Percentiles rank a stretch among this genome's conserved stretches.
Conservation (phyloP, 2,797 vertebrate genomes). For the Spinus olivaceus region DNA sequence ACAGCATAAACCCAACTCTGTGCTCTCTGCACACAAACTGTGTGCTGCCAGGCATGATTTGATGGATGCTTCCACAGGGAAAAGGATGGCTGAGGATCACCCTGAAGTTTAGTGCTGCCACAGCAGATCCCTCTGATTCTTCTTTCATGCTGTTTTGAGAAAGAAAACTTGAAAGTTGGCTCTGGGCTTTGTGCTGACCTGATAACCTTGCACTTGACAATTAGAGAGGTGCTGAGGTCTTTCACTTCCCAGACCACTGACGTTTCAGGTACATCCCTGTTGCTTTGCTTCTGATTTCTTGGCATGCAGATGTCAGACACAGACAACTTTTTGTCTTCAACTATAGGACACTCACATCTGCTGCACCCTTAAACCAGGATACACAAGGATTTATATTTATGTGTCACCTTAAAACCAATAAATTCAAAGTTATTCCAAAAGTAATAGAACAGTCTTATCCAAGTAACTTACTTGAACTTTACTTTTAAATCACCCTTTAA, state of each 20-base stretch:
- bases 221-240: neutral
- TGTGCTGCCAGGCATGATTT: neutral
- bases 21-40: neutral
- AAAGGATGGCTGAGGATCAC: neutral
- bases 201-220: neutral
- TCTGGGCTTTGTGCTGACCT: neutral
- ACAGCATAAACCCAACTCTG: neutral
- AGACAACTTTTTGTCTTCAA: neutral
- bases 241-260: neutral
- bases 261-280: neutral
- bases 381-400: neutral
- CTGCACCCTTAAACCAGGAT: neutral
- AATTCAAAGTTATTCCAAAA: neutral
- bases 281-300: neutral
- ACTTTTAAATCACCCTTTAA: neutral
- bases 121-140: neutral
- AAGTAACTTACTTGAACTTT: neutral
- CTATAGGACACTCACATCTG: neutral
- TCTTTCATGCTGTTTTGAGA: neutral
- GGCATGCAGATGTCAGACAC: neutral
- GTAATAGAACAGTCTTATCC: neutral
- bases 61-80: neutral
- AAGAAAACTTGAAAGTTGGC: neutral
- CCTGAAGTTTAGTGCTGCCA: neutral
- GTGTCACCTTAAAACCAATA: neutral